Percentiles rank a stretch among this genome's conserved stretches.
Conservation (phyloP, 2,888 invertebrate species). For the Taenaris catops region DNA sequence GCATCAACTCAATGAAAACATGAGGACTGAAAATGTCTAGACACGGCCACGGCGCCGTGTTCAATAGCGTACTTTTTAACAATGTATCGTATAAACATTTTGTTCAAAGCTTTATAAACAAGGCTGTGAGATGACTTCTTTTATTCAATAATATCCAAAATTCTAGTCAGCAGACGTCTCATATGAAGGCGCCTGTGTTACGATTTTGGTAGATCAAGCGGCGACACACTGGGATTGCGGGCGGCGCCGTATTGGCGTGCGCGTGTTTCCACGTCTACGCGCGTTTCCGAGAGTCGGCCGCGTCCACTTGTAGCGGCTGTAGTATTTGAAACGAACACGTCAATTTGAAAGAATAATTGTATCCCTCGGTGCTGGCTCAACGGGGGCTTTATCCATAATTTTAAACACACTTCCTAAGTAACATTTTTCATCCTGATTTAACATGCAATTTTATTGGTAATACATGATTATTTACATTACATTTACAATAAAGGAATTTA, state of each 20-base stretch:
- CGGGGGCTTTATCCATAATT: too few relatives aligned
- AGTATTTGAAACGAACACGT: slow-evolving; percentile 65
- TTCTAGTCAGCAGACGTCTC: slow-evolving; percentile 60
- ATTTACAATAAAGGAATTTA: too few relatives aligned
- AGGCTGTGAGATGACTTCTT: too few relatives aligned
- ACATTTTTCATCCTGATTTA: too few relatives aligned
- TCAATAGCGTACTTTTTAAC: slow-evolving; percentile 9
- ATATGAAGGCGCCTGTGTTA: slow-evolving; percentile 55
- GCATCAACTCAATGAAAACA: too few relatives aligned
- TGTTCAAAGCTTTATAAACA: too few relatives aligned
- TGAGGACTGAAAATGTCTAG: slow-evolving; percentile 47
- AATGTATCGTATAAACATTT: too few relatives aligned
- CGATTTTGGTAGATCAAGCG: slow-evolving; percentile 61
- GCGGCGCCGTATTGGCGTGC: slow-evolving; percentile 54
- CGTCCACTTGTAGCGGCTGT: slow-evolving; percentile 40
- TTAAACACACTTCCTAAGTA: too few relatives aligned
- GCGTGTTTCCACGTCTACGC: slow-evolving; percentile 31
- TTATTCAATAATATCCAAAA: slow-evolving; percentile 50
- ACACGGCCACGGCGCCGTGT: slow-evolving; percentile 7
- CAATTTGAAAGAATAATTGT: too few relatives aligned
- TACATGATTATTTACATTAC: too few relatives aligned
- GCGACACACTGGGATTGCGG: slow-evolving; percentile 32
- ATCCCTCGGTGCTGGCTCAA: too few relatives aligned
- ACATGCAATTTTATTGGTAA: too few relatives aligned
- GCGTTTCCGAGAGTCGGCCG: slow-evolving; percentile 70